phyloP scores from a whole-genome alignment of 2,888 invertebrate species.

The Epistrophella euchroma region DNA sequence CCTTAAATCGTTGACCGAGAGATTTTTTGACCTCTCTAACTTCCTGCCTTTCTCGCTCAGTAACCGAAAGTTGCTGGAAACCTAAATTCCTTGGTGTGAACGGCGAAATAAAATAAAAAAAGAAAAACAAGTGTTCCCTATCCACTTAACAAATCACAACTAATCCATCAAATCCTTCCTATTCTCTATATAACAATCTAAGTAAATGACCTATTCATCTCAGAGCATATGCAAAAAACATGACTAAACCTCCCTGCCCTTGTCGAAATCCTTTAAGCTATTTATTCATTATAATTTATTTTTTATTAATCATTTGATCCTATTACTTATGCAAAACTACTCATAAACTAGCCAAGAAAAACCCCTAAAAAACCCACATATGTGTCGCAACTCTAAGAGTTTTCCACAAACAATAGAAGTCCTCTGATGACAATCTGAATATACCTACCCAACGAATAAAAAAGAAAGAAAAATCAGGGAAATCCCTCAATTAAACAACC shows the following conservation, averaged over 20 bases:
- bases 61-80: too few relatives aligned
- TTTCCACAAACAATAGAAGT: constrained; percentile 33
- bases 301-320: constrained; percentile 71
- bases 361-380: constrained; percentile 32
- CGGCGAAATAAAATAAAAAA: not conserved
- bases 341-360: constrained; percentile 38
- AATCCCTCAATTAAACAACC: constrained; percentile 56
- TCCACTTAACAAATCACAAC: constrained; percentile 41
- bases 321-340: constrained; percentile 74
- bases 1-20: too few relatives aligned
- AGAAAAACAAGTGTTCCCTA: constrained; percentile 39
- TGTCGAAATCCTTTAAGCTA: constrained; percentile 58
- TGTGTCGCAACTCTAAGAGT: not conserved
- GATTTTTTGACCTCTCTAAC: too few relatives aligned
- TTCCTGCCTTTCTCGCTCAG: too few relatives aligned
- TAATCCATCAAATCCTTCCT: constrained; percentile 43
- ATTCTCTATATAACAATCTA: constrained; percentile 16
- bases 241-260: not conserved
- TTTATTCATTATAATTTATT: constrained; percentile 24
- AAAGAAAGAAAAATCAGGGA: constrained; percentile 14
- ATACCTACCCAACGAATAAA: not conserved
- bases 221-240: constrained; percentile 33
- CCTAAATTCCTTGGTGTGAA: too few relatives aligned
- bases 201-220: constrained; percentile 37
- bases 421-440: not conserved